Conservation (phyloP, 1,140 invertebrate genomes). For the Gonatopus flavifemur region DNA sequence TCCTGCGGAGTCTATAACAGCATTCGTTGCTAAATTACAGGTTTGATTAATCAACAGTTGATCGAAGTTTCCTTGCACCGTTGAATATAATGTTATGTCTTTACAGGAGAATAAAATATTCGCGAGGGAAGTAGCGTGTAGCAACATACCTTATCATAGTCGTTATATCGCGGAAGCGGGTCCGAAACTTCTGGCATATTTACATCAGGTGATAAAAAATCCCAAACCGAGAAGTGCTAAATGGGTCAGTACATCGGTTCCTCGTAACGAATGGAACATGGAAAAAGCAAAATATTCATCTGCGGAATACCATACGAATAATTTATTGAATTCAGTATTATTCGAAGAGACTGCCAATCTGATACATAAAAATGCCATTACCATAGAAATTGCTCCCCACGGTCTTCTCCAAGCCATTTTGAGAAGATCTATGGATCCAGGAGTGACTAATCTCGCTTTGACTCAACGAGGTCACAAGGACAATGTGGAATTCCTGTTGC, state of each 20-base stretch:
- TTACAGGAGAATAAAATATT: conserved; percentile 76
- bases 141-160: conserved; percentile 75
- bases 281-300: conserved; percentile 71
- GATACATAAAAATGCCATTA: conserved; percentile 78
- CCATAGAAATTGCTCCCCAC: conserved; percentile 84
- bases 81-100: not conserved
- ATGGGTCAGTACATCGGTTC: conserved; percentile 88
- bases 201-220: conserved; percentile 70
- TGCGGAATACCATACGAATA: conserved; percentile 92
- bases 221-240: conserved; percentile 71
- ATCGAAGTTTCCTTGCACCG: too few species aligned
- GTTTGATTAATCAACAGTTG: conserved; percentile 32
- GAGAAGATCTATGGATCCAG: conserved; percentile 60
- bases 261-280: conserved; percentile 75
- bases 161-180: conserved; percentile 66
- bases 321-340: conserved; percentile 79
- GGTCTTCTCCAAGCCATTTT: conserved; percentile 71
- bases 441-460: conserved; percentile 72
- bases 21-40: conserved; percentile 54
- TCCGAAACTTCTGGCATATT: conserved; percentile 70
- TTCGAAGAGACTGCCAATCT: conserved; percentile 81
- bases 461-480: conserved; percentile 76
- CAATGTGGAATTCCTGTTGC: conserved; percentile 71
- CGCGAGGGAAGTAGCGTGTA: conserved; percentile 69
- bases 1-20: conserved; percentile 58